Evolutionary conservation across 2,113 vertebrate genomes (phyloP).

Genomic region (Perca schrenkii): DNA sequence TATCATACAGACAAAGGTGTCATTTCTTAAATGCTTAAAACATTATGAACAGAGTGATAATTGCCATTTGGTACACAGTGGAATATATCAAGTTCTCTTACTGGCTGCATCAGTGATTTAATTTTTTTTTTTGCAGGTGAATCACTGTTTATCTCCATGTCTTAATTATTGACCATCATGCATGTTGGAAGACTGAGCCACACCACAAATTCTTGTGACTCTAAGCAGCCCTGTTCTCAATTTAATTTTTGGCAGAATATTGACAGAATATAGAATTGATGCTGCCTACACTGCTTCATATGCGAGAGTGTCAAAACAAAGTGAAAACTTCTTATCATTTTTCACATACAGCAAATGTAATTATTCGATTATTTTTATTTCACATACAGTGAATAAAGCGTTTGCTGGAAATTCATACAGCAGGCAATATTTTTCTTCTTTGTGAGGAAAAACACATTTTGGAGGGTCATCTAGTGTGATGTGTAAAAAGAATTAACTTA

Average conservation of each 20-base stretch:
- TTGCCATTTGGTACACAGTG: not conserved
- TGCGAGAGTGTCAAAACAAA: not conserved
- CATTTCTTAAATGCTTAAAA: not conserved
- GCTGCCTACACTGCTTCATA: not conserved
- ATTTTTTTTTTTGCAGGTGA: not conserved
- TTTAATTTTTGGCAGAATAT: not conserved
- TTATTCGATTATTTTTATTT: too few species aligned
- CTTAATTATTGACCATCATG: not conserved
- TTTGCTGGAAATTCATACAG: too few species aligned
- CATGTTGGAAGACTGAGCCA: not conserved
- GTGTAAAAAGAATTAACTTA: too few species aligned
- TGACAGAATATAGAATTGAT: not conserved
- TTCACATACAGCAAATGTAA: not conserved
- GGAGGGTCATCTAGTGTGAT: too few species aligned
- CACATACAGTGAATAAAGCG: too few species aligned
- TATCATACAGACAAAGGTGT: not conserved
- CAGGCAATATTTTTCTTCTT: too few species aligned
- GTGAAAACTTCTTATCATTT: not conserved
- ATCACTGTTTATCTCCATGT: not conserved
- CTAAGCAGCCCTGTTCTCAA: too few species aligned
- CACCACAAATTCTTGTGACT: not conserved
- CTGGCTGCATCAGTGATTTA: not conserved
- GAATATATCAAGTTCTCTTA: not conserved
- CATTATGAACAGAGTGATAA: not conserved
- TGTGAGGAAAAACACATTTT: too few species aligned